Evolutionary conservation across 1,140 invertebrate species (phyloP).

Genomic region (Drosophila nigrodunni): DNA sequence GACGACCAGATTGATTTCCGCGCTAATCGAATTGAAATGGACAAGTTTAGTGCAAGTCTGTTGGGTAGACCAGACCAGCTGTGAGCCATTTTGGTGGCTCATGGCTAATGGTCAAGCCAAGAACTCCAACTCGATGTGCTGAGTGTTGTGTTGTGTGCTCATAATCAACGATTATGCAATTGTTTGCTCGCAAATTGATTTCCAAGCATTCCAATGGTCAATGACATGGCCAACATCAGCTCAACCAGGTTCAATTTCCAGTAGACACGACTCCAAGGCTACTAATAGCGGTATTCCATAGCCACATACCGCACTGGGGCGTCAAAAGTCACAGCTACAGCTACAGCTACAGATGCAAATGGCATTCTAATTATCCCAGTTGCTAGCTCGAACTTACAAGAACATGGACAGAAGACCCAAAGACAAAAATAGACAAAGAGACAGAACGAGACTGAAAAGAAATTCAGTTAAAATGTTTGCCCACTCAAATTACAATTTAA

Average conservation of each 20-base stretch:
- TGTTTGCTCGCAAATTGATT: conserved; percentile 66
- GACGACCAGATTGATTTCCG: conserved; percentile 51
- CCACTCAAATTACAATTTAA: conserved; percentile 83
- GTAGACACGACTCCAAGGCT: conserved; percentile 18
- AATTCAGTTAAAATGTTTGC: conserved; percentile 79
- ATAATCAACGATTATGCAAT: conserved; percentile 66
- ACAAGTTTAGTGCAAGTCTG: conserved; percentile 23
- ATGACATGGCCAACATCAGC: conserved; percentile 39
- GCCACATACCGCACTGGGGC: conserved; percentile 56
- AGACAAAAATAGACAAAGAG: not conserved
- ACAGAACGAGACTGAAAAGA: conserved; percentile 23
- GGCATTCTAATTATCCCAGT: conserved; percentile 68
- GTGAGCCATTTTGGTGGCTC: conserved; percentile 24
- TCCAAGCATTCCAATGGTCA: conserved; percentile 50
- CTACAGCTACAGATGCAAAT: conserved; percentile 44
- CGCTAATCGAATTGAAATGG: conserved; percentile 54
- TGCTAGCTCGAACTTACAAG: conserved; percentile 59
- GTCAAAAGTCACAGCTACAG: conserved; percentile 61
- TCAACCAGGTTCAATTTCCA: conserved; percentile 50
- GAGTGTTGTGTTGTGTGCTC: conserved; percentile 8
- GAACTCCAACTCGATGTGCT: not conserved
- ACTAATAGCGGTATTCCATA: conserved; percentile 28
- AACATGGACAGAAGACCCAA: conserved; percentile 28
- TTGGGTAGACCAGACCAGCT: conserved; percentile 23
- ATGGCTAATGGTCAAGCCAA: conserved; percentile 17